Evolutionary conservation across 2,888 invertebrate species (phyloP), one percentile per base, ranked within the genome.

Genomic region (Protodeltote pygarga): DNA sequence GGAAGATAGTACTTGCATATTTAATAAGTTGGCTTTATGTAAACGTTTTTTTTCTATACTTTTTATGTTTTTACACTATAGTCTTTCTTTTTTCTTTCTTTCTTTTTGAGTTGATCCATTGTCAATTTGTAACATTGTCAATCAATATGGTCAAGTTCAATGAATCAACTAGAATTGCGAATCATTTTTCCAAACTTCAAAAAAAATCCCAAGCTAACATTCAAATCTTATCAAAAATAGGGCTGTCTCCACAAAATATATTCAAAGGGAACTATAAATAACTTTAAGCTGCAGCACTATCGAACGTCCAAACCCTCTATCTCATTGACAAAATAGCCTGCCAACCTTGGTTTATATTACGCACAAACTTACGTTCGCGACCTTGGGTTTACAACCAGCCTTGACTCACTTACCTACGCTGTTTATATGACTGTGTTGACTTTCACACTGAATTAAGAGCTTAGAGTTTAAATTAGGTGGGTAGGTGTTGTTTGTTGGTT

Each of bases 241-340:
- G 5, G n/a, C 31, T 42, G 35, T 32, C 42, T 27, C 16, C 11
- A 19, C 58, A 38, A 52, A 53, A 58, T 64, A 62, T 57, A 45
- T 63, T 45, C 44, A 49, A 63, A 59, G 49, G 28, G 21, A 29
- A 28, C 39, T 53, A 65, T 67, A 62, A 70, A 69, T 70, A 53
- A 65, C 59, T 35, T 29, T 11, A 52, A 55, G 47, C 47, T 55
- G 49, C 47, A 47, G 37, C 47, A 38, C 50, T 63, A 63, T 59
- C 57, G 47, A 54, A 58, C 25, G 38, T 57, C 57, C 53, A 47
- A 68, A 66, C 61, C 47, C 63, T 64, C 71, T 66, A 77, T 77
- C 77, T 78, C 77, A 79, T 82, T 81, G 77, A 77, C 74, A 68
- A 76, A 79, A 76, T 75, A 60, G 72, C 61, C 62, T 65, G 59